A percentile compares a stretch with the other conserved stretches of the same genome.
Conservation (phyloP, 2,888 invertebrate genomes). For the Campopleginae sp. region DNA sequence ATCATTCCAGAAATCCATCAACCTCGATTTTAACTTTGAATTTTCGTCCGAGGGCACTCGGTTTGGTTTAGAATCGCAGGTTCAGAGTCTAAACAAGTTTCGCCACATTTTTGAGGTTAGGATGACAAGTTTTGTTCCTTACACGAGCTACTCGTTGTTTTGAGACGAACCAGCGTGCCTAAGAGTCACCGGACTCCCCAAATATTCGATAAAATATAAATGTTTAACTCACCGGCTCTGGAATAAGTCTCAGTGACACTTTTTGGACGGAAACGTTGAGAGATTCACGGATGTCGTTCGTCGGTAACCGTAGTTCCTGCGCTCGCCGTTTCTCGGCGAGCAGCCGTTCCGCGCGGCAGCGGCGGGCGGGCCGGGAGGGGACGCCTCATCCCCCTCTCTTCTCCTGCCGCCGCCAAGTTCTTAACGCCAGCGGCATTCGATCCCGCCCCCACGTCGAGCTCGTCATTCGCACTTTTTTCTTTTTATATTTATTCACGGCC, state of each 20-base stretch:
- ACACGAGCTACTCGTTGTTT: neutral
- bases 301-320: constrained; percentile 80
- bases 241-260: constrained; percentile 12
- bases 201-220: constrained; percentile 6
- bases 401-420: constrained; percentile 40
- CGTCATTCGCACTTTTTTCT: constrained; percentile 57
- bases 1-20: neutral
- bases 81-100: neutral
- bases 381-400: constrained; percentile 28
- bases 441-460: constrained; percentile 68
- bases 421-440: constrained; percentile 62
- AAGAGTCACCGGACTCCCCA: neutral
- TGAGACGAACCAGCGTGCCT: neutral
- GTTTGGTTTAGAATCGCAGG: constrained; percentile 53
- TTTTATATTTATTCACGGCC: constrained; percentile 56
- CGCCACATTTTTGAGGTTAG: constrained; percentile 72
- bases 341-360: constrained; percentile 69
- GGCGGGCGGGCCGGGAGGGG: constrained; percentile 54
- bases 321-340: constrained; percentile 68
- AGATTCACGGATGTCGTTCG: constrained; percentile 74
- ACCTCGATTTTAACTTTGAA: neutral
- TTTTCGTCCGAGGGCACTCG: neutral
- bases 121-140: constrained; percentile 15
- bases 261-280: constrained; percentile 69
- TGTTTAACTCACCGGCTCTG: constrained; percentile 50